Conservation (phyloP, 2,797 vertebrate species). For the Cyprinella venusta region DNA sequence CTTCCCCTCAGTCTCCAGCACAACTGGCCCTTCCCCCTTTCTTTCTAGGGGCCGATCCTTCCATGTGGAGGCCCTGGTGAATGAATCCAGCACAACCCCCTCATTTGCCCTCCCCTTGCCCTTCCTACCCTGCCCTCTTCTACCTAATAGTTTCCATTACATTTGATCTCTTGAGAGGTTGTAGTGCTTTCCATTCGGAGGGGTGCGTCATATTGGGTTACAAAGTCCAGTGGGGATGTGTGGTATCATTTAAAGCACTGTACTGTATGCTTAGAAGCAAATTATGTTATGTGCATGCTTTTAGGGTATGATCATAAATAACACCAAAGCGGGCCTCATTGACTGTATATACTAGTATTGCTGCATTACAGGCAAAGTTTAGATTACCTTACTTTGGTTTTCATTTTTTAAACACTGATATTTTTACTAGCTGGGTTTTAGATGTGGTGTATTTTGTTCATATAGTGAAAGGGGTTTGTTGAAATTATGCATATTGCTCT, state of each 20-base stretch:
- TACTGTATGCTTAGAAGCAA: slow-evolving; percentile 51
- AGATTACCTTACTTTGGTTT: slow-evolving; percentile 3
- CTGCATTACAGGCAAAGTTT: slow-evolving; percentile 5
- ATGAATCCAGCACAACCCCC: slow-evolving; percentile 47
- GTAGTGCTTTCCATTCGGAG: slow-evolving; percentile 57
- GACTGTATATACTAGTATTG: slow-evolving; percentile 20
- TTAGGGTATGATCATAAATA: slow-evolving; percentile 52
- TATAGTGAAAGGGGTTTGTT: slow-evolving; percentile 32
- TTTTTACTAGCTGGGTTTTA: slow-evolving; percentile 33
- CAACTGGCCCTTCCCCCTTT: slow-evolving; percentile 54
- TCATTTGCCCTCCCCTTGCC: slow-evolving; percentile 52
- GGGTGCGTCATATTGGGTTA: slow-evolving; percentile 58
- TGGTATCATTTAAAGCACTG: slow-evolving; percentile 53
- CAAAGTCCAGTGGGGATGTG: slow-evolving; percentile 43
- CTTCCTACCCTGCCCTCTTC: slow-evolving; percentile 26
- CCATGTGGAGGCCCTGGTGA: slow-evolving; percentile 74
- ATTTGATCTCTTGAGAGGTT: slow-evolving; percentile 58
- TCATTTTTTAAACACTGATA: not conserved
- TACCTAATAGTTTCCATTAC: slow-evolving; percentile 55
- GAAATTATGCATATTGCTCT: slow-evolving; percentile 40
- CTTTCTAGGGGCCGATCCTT: slow-evolving; percentile 63
- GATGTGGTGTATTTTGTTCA: slow-evolving; percentile 25
- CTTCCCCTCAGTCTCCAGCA: slow-evolving; percentile 50
- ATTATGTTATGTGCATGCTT: slow-evolving; percentile 52
- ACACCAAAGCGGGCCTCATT: slow-evolving; percentile 44